Percentiles rank a stretch among this genome's conserved stretches.
phyloP scores from a whole-genome alignment of 2,113 vertebrate genomes.

The Ornithorhynchus anatinus region DNA sequence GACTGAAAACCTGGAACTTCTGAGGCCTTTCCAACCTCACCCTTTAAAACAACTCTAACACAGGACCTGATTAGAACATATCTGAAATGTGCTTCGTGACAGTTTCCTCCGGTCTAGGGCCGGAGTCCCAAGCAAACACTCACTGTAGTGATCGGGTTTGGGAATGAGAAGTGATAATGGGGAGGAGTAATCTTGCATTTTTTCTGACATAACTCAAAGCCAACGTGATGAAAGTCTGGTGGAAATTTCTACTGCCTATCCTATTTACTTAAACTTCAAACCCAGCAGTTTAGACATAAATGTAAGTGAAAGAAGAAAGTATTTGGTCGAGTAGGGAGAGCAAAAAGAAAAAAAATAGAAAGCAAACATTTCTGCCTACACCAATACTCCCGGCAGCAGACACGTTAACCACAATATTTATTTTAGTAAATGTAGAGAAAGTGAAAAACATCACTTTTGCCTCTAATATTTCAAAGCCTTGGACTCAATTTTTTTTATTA shows the following conservation, averaged over 20 bases:
- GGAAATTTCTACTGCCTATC: slow-evolving; percentile 31
- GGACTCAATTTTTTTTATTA: slow-evolving; percentile 5
- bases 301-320: slow-evolving; percentile 36
- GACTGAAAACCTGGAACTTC: neutral
- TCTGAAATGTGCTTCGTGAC: neutral
- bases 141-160: neutral
- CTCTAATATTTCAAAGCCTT: slow-evolving; percentile 54
- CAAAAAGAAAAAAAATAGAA: neutral
- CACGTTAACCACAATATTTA: slow-evolving; percentile 58
- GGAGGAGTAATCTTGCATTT: neutral
- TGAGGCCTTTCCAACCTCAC: neutral
- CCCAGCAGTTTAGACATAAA: slow-evolving; percentile 49
- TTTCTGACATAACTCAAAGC: slow-evolving; percentile 30
- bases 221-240: neutral
- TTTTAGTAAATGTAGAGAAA: slow-evolving; percentile 57
- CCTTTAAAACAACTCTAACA: neutral
- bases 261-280: slow-evolving; percentile 54
- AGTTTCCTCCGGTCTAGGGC: neutral
- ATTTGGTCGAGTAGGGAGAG: slow-evolving; percentile 34
- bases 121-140: neutral
- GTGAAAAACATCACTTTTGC: slow-evolving; percentile 40
- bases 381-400: slow-evolving; percentile 40
- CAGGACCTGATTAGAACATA: neutral
- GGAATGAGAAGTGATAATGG: neutral
- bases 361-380: slow-evolving; percentile 6